phyloP scores from a whole-genome alignment of 2,113 vertebrate genomes.

The Phalacrocorax aristotelis region DNA sequence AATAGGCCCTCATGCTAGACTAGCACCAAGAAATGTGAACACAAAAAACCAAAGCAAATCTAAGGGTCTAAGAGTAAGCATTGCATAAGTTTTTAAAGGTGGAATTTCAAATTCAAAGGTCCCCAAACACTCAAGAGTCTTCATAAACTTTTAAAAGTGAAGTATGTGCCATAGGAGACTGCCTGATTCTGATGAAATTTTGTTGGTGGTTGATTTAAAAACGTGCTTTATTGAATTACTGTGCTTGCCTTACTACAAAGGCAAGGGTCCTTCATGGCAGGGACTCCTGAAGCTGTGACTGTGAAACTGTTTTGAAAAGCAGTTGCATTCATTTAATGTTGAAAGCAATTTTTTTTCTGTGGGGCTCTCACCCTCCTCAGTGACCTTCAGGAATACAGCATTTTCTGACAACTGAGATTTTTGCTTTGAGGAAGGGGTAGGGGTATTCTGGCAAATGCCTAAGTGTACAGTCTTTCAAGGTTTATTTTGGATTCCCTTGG shows the following conservation, averaged over 20 bases:
- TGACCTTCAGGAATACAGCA: neutral
- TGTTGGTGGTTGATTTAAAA: neutral
- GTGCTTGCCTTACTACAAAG: neutral
- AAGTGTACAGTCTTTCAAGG: neutral
- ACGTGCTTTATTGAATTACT: neutral
- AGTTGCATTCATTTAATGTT: neutral
- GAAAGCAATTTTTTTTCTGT: neutral
- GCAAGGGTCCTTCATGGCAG: neutral
- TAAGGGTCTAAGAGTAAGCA: neutral
- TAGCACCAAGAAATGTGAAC: neutral
- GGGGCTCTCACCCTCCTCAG: neutral
- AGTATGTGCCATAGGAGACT: neutral
- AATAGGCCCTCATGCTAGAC: neutral
- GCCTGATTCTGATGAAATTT: neutral
- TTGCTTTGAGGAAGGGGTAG: neutral
- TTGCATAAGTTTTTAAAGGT: neutral
- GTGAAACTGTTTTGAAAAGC: neutral
- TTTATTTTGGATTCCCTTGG: neutral
- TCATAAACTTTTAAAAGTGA: neutral
- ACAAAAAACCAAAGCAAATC: neutral
- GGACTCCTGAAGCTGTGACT: neutral
- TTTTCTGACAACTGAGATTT: neutral
- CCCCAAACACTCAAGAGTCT: neutral
- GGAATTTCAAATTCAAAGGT: neutral
- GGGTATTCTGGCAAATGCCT: neutral